A percentile compares a stretch with the other conserved stretches of the same genome.
phyloP scores from a whole-genome alignment of 1,140 invertebrate species.

The Camponotus vicinus region DNA sequence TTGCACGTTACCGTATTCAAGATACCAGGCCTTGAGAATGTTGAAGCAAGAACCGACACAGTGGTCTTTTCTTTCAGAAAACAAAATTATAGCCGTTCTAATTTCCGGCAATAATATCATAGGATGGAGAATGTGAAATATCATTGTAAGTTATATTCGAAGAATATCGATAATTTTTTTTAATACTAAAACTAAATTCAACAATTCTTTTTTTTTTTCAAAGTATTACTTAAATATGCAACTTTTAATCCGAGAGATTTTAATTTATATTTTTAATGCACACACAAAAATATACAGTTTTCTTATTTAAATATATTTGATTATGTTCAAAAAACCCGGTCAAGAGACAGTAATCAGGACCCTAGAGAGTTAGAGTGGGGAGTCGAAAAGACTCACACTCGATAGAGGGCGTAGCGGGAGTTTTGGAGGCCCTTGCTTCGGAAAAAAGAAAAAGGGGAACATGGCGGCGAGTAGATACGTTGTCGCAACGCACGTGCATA shows the following conservation, averaged over 20 bases:
- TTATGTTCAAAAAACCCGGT: too few species aligned
- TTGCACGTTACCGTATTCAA: conserved; percentile 43
- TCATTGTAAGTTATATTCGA: conserved; percentile 10
- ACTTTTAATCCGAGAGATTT: not conserved
- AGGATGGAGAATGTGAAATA: conserved; percentile 11
- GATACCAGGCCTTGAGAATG: conserved; percentile 47
- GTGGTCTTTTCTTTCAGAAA: conserved; percentile 57
- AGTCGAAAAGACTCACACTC: too few species aligned
- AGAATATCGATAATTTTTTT: not conserved
- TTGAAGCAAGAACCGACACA: conserved; percentile 46
- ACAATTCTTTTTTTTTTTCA: too few species aligned
- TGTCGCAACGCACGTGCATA: too few species aligned
- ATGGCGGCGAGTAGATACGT: too few species aligned
- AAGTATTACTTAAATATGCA: not conserved
- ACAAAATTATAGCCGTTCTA: conserved; percentile 53
- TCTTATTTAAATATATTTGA: not conserved
- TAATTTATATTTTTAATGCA: not conserved
- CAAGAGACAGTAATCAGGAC: too few species aligned
- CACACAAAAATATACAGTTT: not conserved
- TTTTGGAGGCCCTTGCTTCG: too few species aligned
- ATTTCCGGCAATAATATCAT: conserved; percentile 56
- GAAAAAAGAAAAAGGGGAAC: too few species aligned
- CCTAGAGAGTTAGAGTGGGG: too few species aligned
- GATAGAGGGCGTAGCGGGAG: too few species aligned
- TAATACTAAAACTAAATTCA: not conserved